Evolutionary conservation across 2,113 vertebrate species (phyloP), one percentile per base, ranked within the genome.

Genomic region (Struthidea cinerea): DNA sequence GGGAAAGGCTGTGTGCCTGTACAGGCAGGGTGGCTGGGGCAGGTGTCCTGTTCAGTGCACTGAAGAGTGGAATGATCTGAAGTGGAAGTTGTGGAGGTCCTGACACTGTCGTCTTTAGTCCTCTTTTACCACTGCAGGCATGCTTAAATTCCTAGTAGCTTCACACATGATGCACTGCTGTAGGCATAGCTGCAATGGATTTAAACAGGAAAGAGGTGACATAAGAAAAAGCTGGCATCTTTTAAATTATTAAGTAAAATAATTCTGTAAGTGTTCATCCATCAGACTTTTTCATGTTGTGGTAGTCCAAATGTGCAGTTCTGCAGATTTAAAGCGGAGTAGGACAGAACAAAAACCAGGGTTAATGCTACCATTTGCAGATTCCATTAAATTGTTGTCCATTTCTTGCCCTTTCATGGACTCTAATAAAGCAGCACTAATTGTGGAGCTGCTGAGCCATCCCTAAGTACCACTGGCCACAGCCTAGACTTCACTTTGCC

Each of bases 61-160:
- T 49, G 82, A 46, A 26, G 41, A 41, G 37, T 28, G 46, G 37
- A 83, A 49, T 60, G 32, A 44, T 76, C n/a, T 32, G 46, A 60
- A 86, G 22, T 64, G 76, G 49, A 81, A 91, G 42, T 16, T 70
- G 28, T 3, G 5, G 60, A 53, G 35, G 16, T 47, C 32, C 61
- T 68, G 53, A 26, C 20, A 2, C 23, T 44, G 32, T 47, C 0
- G 0, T 47, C 26, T 53, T 61, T 4, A 69, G 32, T 19, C 22
- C 18, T 80, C 22, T 82, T 80, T 57, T n/a, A n/a, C 23, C 9
- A n/a, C 5, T 13, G 23, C 33, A 42, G 30, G 13, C 41, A 17
- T 28, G 42, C 32, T 55, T 65, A 52, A 41, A 47, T 6, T 4
- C 56, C 16, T 39, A 6, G 18, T 37, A 44, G 16, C 63, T 63